Percentiles rank a stretch among this genome's conserved stretches.
These are phyloP conservation scores for Pomatostomus ruficeps DNA, from an alignment of 2,113 vertebrate species.

Conservation along the genomic window DNA sequence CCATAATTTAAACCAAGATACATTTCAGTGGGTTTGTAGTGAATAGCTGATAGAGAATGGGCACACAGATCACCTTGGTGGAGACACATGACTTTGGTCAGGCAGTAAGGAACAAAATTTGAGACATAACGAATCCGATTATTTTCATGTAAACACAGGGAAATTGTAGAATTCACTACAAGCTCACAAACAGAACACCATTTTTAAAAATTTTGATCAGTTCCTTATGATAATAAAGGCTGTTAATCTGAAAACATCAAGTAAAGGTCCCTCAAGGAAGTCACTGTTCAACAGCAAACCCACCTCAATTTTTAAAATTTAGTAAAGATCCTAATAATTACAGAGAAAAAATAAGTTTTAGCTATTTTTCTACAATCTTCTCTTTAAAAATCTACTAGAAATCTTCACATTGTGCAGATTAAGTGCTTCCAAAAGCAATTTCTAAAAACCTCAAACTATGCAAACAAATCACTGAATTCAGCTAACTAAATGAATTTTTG, in stretches of 20 bases:
- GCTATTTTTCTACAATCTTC: neutral
- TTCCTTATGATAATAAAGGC: neutral
- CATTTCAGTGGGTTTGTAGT: neutral
- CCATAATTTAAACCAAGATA: neutral
- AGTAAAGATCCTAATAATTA: neutral
- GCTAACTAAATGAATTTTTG: neutral
- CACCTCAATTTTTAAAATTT: neutral
- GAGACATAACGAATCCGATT: neutral
- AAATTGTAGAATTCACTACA: neutral
- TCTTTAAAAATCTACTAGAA: neutral
- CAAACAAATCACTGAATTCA: neutral
- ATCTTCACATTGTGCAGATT: neutral
- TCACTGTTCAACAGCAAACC: neutral
- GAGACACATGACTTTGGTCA: neutral
- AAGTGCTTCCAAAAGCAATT: neutral
- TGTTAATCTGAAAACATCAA: neutral
- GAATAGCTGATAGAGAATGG: neutral
- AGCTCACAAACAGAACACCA: neutral
- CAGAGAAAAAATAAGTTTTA: neutral
- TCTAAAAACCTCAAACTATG: neutral
- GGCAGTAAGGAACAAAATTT: neutral
- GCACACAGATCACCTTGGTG: neutral
- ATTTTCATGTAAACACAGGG: fast-evolving
- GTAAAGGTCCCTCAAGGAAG: neutral
- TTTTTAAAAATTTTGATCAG: neutral